These are phyloP conservation scores for Chrysotoxum bicinctum DNA, from an alignment of 2,888 invertebrate genomes.

Conservation along the genomic window DNA sequence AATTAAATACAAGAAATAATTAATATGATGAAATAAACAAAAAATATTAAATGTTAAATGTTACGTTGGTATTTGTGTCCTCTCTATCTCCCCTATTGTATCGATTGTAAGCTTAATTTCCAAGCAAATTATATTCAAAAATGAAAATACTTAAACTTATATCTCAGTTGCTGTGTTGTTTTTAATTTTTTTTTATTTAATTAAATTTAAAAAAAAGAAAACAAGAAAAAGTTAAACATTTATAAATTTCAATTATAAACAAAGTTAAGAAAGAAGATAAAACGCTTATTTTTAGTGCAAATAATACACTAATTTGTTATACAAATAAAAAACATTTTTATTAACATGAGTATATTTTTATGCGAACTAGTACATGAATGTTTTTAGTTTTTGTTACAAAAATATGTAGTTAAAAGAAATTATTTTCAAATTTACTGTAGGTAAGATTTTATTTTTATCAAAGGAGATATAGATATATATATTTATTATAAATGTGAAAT, in stretches of 20 bases:
- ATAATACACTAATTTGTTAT: constrained; percentile 46
- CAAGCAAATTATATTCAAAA: constrained; percentile 49
- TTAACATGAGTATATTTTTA: constrained; percentile 40
- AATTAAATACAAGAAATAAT: constrained; percentile 73
- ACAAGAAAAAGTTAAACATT: constrained; percentile 61
- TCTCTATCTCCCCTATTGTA: constrained; percentile 63
- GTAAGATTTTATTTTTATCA: constrained; percentile 62
- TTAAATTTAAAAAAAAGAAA: constrained; percentile 4
- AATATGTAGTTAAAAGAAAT: constrained; percentile 64
- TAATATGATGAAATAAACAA: constrained; percentile 62
- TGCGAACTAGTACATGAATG: constrained; percentile 63
- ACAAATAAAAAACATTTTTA: constrained; percentile 38
- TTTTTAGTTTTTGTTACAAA: constrained; percentile 66
- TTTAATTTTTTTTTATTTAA: constrained; percentile 69
- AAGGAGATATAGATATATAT: constrained; percentile 66
- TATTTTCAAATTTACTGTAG: constrained; percentile 70
- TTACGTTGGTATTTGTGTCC: constrained; percentile 74
- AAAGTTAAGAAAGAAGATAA: constrained; percentile 29
- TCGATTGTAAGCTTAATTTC: constrained; percentile 46
- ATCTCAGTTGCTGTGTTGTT: constrained; percentile 75
- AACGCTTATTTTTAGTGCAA: constrained; percentile 58
- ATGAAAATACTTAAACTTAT: constrained; percentile 56
- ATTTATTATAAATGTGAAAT: constrained; percentile 70
- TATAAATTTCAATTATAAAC: constrained; percentile 46
- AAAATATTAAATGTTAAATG: constrained; percentile 74